These are phyloP conservation scores for Pseudomugil gertrudae DNA, from an alignment of 2,797 vertebrate species.

Conservation along the genomic window DNA sequence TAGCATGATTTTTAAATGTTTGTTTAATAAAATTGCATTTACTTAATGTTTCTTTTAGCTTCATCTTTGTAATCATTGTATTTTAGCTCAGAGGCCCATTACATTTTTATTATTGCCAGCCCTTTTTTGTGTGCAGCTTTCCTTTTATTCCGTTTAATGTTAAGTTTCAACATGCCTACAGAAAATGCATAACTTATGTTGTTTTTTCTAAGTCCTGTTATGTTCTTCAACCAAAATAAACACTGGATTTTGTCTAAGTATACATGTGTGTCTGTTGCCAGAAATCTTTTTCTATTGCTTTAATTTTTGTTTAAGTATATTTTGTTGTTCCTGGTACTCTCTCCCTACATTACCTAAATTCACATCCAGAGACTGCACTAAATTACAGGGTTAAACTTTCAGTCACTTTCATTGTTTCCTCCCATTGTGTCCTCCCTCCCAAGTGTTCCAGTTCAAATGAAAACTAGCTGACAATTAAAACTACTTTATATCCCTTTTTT, in stretches of 20 bases:
- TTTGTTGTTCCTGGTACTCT: background rate
- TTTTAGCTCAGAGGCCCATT: conserved; percentile 26
- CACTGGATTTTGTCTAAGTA: conserved; percentile 70
- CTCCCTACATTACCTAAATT: conserved; percentile 15
- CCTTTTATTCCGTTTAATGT: background rate
- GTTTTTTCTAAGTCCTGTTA: conserved; percentile 31
- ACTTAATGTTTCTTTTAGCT: conserved; percentile 1
- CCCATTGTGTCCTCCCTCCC: conserved; percentile 1
- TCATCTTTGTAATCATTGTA: conserved; percentile 17
- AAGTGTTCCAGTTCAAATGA: conserved; percentile 6
- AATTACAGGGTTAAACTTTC: conserved; percentile 20
- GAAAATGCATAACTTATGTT: conserved; percentile 20
- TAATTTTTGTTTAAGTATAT: conserved; percentile 16
- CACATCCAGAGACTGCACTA: conserved; percentile 4
- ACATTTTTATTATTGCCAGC: conserved; percentile 24
- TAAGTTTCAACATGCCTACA: background rate
- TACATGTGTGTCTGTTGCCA: background rate
- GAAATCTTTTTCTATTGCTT: conserved; percentile 18
- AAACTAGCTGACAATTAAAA: conserved; percentile 27
- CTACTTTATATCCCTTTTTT: conserved; percentile 7
- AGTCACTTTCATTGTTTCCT: background rate
- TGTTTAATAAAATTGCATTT: background rate
- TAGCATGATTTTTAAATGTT: background rate
- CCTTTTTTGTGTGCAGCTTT: conserved; percentile 16
- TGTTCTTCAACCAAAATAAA: conserved; percentile 68